phyloP scores from a whole-genome alignment of 2,113 vertebrate species.

The Micromys minutus region DNA sequence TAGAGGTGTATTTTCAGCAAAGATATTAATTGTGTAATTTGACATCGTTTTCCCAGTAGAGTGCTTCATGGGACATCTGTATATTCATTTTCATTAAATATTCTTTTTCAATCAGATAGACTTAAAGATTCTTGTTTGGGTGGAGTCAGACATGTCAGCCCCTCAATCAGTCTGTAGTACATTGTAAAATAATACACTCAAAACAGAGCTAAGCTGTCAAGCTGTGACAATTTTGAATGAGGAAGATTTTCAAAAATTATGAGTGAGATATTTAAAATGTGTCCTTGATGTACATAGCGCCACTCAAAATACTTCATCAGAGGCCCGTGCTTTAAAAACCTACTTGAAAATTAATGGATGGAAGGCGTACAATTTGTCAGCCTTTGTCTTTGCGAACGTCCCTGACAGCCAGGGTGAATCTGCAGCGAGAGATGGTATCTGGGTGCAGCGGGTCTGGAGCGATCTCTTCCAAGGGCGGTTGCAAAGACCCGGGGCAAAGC shows the following conservation, averaged over 20 bases:
- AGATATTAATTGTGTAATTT: conserved; percentile 75
- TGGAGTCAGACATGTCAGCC: conserved; percentile 79
- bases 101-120: conserved; percentile 74
- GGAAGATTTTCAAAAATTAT: conserved; percentile 80
- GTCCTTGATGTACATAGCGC: conserved; percentile 78
- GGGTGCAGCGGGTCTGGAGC: background rate
- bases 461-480: conserved; percentile 39
- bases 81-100: conserved; percentile 77
- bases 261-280: conserved; percentile 82
- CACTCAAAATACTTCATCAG: conserved; percentile 81
- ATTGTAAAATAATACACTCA: conserved; percentile 79
- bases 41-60: background rate
- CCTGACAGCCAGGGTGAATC: conserved; percentile 19
- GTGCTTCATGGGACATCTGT: conserved; percentile 64
- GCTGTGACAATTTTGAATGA: conserved; percentile 80
- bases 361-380: conserved; percentile 77
- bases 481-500: conserved; percentile 36
- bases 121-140: conserved; percentile 81
- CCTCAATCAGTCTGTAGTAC: conserved; percentile 82
- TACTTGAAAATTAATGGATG: conserved; percentile 81
- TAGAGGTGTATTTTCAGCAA: conserved; percentile 69
- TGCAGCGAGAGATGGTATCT: background rate
- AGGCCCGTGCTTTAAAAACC: conserved; percentile 75
- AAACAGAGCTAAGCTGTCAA: conserved; percentile 79
- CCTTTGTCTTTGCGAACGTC: conserved; percentile 68